Evolutionary conservation across 2,888 invertebrate genomes (phyloP).

Genomic region (Drosophila subquinaria): DNA sequence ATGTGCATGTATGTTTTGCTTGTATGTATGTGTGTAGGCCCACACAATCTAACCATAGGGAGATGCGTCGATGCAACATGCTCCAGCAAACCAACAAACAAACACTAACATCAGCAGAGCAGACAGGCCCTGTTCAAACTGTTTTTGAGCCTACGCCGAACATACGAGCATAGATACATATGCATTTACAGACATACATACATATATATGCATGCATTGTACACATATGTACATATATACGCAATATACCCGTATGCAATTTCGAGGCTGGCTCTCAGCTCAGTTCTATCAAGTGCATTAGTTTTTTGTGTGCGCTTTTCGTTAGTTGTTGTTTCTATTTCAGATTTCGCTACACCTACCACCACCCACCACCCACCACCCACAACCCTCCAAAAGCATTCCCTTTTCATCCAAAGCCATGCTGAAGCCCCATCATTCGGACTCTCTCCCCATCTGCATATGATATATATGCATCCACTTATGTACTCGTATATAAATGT

Average conservation of each 20-base stretch:
- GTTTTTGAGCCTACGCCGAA: slow-evolving; percentile 12
- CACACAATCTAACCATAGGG: slow-evolving; percentile 13
- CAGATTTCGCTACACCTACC: slow-evolving; percentile 3
- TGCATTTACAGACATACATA: neutral
- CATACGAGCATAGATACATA: neutral
- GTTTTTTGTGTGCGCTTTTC: slow-evolving; percentile 24
- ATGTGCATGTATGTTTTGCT: neutral
- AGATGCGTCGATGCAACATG: slow-evolving; percentile 11
- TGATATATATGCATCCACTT: neutral
- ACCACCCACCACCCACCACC: neutral
- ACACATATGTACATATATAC: neutral
- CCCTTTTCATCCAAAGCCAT: neutral
- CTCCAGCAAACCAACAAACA: neutral
- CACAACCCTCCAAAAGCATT: neutral
- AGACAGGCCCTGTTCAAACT: slow-evolving; percentile 6
- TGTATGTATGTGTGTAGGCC: neutral
- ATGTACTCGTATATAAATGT: neutral
- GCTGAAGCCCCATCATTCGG: neutral
- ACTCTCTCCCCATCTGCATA: neutral
- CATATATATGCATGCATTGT: neutral
- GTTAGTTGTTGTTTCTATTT: slow-evolving; percentile 24
- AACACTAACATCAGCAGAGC: neutral
- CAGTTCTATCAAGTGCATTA: slow-evolving; percentile 28
- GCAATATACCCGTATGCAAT: slow-evolving; percentile 3
- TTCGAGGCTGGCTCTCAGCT: slow-evolving; percentile 10